Evolutionary conservation across 2,113 vertebrate species (phyloP), one percentile per base, ranked within the genome.

Genomic region (Pantherophis guttatus): DNA sequence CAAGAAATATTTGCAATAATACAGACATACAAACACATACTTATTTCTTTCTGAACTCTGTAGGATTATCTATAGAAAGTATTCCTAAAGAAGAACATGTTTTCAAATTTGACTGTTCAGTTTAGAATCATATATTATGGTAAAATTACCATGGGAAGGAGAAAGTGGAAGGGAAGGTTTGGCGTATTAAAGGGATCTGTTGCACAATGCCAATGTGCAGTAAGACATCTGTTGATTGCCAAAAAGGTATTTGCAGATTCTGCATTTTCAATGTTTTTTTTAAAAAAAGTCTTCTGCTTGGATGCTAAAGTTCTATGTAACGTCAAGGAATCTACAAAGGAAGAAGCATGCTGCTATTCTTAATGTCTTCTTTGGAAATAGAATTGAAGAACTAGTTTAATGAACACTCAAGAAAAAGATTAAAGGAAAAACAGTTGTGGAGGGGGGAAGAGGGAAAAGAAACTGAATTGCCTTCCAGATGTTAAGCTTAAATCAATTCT

Each of bases 401-500:
- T 3, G 15, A 11, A 52, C 53, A 89, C 55, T 33, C 55, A 57
- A 57, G 21, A 6, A 24, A 52, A 53, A 33, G 7, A 23, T 8
- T 92, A 21, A 57, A 93, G 24, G 59, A 92, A 89, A 89, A 57
- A 81, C 53, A 19, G 70, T 0, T 39, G 17, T 0, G 5, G 65
- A 12, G n/a, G 2, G 13, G 75, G 33, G 2, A 39, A 29, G 13
- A 88, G n/a, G 59, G 29, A 26, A 1, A 4, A 70, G 48, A 1
- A 91, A 86, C 0, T 0, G 11, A 57, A 93, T 90, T 59, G 54
- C 93, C 93, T 89, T 91, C 29, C 92, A 57, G 87, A 93, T n/a
- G 1, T 58, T 92, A 93, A 6, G 81, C 6, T 5, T 87, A 15
- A 93, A 95, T 91, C 65, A 94, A 86, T 23, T 54, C 1, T 39